phyloP scores from a whole-genome alignment of 2,113 vertebrate species.

The Rynchops niger region DNA sequence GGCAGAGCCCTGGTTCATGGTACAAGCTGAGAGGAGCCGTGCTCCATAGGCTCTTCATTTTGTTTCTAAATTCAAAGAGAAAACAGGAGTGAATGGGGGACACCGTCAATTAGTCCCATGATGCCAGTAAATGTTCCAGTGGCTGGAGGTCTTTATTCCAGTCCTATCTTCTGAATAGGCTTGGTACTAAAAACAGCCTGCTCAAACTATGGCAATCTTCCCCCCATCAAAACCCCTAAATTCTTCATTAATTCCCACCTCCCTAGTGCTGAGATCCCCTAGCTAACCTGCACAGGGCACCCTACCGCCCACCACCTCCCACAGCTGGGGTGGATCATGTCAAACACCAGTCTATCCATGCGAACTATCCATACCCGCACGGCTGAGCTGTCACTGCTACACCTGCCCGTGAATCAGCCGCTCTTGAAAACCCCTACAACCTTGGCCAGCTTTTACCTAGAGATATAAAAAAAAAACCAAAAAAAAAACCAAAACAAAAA shows the following conservation, averaged over 20 bases:
- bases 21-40: not conserved
- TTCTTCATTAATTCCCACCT: not conserved
- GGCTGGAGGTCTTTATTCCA: not conserved
- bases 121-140: not conserved
- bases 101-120: not conserved
- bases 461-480: not conserved
- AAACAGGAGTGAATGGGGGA: not conserved
- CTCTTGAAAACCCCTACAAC: not conserved
- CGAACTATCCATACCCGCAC: not conserved
- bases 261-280: not conserved
- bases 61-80: not conserved
- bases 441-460: not conserved
- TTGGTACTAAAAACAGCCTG: not conserved
- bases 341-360: not conserved
- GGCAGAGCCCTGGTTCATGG: not conserved
- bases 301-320: not conserved
- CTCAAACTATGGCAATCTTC: not conserved
- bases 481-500: too few species aligned
- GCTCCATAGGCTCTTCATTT: accelerated
- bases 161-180: not conserved
- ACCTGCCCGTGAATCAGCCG: not conserved
- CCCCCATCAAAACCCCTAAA: not conserved
- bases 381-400: not conserved
- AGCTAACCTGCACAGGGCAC: not conserved
- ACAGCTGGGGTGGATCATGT: accelerated